phyloP scores from a whole-genome alignment of 1,140 invertebrate species.

The Hestina assimilis region DNA sequence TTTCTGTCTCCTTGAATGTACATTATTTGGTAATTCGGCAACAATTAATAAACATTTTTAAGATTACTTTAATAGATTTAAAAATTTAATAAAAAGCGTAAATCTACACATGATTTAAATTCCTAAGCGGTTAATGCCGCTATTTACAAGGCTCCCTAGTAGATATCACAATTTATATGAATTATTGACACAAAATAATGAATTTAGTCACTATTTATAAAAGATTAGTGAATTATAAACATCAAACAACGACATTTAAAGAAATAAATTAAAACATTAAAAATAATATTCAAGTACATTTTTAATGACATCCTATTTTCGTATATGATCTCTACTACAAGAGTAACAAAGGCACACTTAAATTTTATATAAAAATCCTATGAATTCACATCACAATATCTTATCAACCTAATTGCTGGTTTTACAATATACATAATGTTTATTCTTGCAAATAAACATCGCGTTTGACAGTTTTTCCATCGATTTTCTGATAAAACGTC shows the following conservation, averaged over 20 bases:
- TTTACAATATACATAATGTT: too few relatives aligned
- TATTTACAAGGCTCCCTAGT: conserved; percentile 16
- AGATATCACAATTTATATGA: conserved; percentile 18
- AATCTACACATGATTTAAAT: conserved; percentile 19
- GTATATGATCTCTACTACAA: background rate
- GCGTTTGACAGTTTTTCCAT: too few relatives aligned
- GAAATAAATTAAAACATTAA: too few relatives aligned
- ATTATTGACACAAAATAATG: too few relatives aligned
- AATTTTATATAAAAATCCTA: conserved; percentile 3
- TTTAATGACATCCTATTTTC: background rate
- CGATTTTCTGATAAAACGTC: too few relatives aligned
- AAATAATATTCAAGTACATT: background rate
- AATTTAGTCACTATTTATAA: too few relatives aligned
- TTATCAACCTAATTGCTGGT: background rate
- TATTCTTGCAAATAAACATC: too few relatives aligned
- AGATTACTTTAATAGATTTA: conserved; percentile 2
- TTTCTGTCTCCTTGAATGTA: conserved; percentile 18
- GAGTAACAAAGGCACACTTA: background rate
- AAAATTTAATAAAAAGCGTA: conserved; percentile 6
- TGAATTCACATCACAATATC: background rate
- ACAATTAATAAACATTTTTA: conserved; percentile 18
- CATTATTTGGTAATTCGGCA: conserved; percentile 65
- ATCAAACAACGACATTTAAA: too few relatives aligned
- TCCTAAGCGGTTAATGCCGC: conserved; percentile 2
- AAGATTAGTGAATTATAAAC: too few relatives aligned